phyloP scores from a whole-genome alignment of 2,888 invertebrate genomes.

The Eupithecia centaureata region DNA sequence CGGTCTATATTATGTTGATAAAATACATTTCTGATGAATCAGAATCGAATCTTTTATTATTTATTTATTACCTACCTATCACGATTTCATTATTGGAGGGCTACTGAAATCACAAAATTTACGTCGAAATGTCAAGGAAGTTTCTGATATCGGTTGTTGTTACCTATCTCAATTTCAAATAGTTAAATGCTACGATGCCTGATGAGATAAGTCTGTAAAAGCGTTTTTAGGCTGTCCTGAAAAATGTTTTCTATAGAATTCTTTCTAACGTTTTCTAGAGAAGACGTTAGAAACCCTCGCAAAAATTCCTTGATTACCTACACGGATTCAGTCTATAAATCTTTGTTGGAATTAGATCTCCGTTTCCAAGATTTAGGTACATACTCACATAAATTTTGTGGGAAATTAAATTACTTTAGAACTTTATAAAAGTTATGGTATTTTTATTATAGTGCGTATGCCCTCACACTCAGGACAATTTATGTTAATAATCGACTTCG shows the following conservation, averaged over 20 bases:
- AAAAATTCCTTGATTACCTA: background rate
- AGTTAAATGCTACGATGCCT: background rate
- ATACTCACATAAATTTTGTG: background rate
- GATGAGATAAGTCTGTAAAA: background rate
- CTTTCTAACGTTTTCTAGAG: too few species aligned
- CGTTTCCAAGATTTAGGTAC: background rate
- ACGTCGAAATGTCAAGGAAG: background rate
- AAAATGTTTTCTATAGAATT: background rate
- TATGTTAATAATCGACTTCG: too few species aligned
- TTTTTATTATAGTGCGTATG: too few species aligned
- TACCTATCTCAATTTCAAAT: background rate
- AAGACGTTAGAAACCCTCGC: background rate
- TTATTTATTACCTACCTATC: background rate
- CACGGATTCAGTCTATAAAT: background rate
- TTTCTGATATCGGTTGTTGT: background rate
- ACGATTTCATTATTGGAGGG: background rate
- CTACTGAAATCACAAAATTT: slow-evolving; percentile 1
- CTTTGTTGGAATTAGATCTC: background rate
- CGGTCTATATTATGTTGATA: background rate
- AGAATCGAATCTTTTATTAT: background rate
- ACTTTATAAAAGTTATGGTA: too few species aligned
- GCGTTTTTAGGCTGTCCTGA: background rate
- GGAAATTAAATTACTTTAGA: too few species aligned
- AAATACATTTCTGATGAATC: background rate
- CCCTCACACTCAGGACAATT: too few species aligned